Evolutionary conservation across 2,888 invertebrate species (phyloP).

Genomic region (Corythucha ciliata): DNA sequence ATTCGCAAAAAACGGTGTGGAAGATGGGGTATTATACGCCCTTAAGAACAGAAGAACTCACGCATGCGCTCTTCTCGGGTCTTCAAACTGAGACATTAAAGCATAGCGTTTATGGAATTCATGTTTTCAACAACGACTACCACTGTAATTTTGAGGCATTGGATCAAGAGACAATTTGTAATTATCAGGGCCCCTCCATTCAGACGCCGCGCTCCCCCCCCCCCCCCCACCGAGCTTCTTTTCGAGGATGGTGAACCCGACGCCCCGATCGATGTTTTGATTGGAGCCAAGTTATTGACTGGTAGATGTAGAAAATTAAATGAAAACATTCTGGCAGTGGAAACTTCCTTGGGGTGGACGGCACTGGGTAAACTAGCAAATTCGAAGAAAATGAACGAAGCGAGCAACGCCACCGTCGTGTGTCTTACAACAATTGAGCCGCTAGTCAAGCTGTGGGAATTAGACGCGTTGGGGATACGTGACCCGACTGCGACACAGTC

Average conservation of each 20-base stretch:
- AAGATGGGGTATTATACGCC: background rate
- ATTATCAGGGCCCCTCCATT: too few relatives aligned
- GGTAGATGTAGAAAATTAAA: background rate
- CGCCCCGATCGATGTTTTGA: too few relatives aligned
- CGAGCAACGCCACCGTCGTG: background rate
- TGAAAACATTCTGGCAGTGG: background rate
- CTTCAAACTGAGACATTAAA: too few relatives aligned
- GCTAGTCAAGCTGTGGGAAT: conserved; percentile 23
- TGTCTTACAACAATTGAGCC: too few relatives aligned
- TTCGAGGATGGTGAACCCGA: too few relatives aligned
- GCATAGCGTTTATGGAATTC: too few relatives aligned
- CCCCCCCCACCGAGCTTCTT: too few relatives aligned
- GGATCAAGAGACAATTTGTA: too few relatives aligned
- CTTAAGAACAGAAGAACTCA: background rate
- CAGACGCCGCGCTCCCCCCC: too few relatives aligned
- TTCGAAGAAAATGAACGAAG: background rate
- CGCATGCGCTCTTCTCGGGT: conserved; percentile 9
- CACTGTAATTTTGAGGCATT: conserved; percentile 5
- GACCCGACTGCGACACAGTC: conserved; percentile 15
- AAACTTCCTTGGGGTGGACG: conserved; percentile 11
- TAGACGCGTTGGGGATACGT: conserved; percentile 25
- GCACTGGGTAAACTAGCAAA: conserved; percentile 2
- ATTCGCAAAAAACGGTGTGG: background rate
- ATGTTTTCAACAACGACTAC: too few relatives aligned
- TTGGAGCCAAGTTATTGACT: conserved; percentile 8